Evolutionary conservation across 2,113 vertebrate genomes (phyloP), one percentile per base, ranked within the genome.

Genomic region (Psilopsiagon aymara): DNA sequence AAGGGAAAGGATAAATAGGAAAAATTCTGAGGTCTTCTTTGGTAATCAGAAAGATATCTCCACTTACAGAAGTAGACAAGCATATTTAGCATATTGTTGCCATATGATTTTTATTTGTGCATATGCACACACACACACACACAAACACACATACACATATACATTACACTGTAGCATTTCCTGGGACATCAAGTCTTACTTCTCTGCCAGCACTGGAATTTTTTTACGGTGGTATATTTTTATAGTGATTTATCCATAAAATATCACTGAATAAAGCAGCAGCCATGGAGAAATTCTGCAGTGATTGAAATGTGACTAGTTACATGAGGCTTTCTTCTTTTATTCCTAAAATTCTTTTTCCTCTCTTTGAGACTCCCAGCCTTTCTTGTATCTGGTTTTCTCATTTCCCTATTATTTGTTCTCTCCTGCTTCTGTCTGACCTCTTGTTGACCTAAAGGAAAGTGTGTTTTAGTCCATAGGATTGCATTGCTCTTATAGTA

Each of bases 321-420:
- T 84, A 60, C n/a, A 16, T 13, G 25, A 82, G 8, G 47, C 14
- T 86, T 80, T n/a, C 33, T 60, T 62, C 37, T 75, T 81, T 71
- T 62, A 62, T 79, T 84, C 35, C 51, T 81, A 10, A 83, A 71
- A 24, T 84, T 10, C 20, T 74, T 12, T 35, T 77, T 86, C 35
- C 35, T 75, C 43, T 92, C 89, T 77, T 82, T 47, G 44, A 82
- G 35, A 24, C 24, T 81, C 27, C 81, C 21, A 77, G 71, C 51
- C 62, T 75, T 71, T 75, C 28, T 71, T 67, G 17, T 75, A 21
- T 60, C 64, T 95, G 31, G 88, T 94, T 94, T 93, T 86, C 80
- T 95, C 21, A 71, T 92, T 95, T 96, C 69, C 73, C 35, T 94
- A 47, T 79, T 90, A 84, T 67, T 70, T 90, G 55, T 90, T 90